A percentile compares a stretch with the other conserved stretches of the same genome.
phyloP scores from a whole-genome alignment of 2,797 vertebrate species.

The Neopelma chrysocephalum region DNA sequence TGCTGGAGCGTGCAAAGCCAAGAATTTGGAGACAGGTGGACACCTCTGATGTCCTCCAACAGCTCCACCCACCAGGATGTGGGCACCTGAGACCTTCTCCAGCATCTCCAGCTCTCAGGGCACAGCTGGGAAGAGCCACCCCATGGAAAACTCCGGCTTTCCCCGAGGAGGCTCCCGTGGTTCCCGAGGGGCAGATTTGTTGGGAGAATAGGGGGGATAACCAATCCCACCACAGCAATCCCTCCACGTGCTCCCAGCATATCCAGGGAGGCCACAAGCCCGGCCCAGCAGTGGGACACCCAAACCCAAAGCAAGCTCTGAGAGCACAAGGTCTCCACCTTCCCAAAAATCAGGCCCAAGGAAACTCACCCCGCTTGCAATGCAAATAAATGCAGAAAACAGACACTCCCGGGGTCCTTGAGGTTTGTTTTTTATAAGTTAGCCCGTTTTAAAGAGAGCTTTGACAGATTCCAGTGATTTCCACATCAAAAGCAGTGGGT shows the following conservation, averaged over 20 bases:
- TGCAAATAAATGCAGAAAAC: not conserved
- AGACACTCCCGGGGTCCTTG: not conserved
- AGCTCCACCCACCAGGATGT: not conserved
- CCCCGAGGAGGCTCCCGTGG: not conserved
- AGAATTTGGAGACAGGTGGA: not conserved
- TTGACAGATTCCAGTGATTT: not conserved
- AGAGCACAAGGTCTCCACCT: not conserved
- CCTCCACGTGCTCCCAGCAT: accelerated
- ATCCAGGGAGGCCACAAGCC: not conserved
- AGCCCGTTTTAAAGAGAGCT: not conserved
- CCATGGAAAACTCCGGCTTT: not conserved
- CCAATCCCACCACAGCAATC: not conserved
- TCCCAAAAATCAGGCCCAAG: not conserved
- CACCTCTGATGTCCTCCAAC: accelerated
- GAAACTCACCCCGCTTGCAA: not conserved
- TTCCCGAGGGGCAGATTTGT: not conserved
- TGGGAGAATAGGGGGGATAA: accelerated
- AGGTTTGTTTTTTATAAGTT: not conserved
- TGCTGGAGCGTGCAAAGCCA: accelerated
- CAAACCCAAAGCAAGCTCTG: not conserved
- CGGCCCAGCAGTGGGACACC: not conserved
- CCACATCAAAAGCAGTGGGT: not conserved
- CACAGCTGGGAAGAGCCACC: accelerated
- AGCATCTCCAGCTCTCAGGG: not conserved
- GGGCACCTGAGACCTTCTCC: not conserved